A percentile compares a stretch with the other conserved stretches of the same genome.
phyloP scores from a whole-genome alignment of 2,113 vertebrate species.

The Spilogale gracilis region DNA sequence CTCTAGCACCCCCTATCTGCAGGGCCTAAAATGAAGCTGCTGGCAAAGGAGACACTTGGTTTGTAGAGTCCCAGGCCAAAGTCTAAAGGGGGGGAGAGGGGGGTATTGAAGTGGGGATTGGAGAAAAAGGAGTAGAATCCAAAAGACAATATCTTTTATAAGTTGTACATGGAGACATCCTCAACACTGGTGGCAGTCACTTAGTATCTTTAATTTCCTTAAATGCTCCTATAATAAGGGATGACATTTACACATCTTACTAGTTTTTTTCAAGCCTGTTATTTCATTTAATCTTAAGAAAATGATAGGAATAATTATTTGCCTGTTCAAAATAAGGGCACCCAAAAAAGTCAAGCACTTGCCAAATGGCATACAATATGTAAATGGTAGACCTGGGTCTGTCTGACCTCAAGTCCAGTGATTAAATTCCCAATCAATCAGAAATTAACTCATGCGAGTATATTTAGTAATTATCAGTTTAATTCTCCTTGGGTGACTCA shows the following conservation, averaged over 20 bases:
- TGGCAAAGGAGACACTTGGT: not conserved
- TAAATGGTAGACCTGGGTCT: not conserved
- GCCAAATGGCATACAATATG: not conserved
- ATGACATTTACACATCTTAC: not conserved
- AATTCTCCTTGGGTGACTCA: constrained; percentile 1
- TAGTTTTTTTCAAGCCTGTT: not conserved
- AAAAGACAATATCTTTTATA: not conserved
- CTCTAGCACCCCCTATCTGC: not conserved
- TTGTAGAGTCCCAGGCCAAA: not conserved
- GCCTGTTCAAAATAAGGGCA: not conserved
- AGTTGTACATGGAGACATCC: not conserved
- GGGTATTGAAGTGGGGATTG: not conserved
- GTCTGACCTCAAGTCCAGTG: not conserved
- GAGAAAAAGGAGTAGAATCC: not conserved
- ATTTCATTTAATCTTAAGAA: constrained; percentile 24
- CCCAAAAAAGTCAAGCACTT: not conserved
- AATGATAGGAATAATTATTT: not conserved
- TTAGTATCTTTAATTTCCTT: constrained; percentile 19
- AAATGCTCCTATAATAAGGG: not conserved
- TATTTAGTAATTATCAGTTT: constrained; percentile 35
- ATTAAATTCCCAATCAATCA: not conserved
- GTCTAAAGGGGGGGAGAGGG: not conserved
- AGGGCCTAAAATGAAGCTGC: not conserved
- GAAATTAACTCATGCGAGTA: not conserved
- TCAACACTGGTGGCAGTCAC: not conserved